Evolutionary conservation across 2,113 vertebrate species (phyloP).

Genomic region (Otis tarda): DNA sequence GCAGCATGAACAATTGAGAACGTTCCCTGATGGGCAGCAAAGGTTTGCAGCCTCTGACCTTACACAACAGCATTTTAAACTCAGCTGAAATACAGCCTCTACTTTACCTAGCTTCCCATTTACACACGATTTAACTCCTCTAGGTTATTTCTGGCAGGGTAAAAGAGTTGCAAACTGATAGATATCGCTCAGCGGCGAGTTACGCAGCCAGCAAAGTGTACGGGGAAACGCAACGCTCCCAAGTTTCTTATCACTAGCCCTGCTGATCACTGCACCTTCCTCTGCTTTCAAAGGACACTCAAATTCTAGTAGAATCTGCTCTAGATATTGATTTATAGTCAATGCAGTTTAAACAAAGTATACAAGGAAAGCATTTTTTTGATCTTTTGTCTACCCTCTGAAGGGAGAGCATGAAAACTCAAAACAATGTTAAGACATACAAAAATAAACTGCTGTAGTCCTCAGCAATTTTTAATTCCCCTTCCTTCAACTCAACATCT

Average conservation of each 20-base stretch:
- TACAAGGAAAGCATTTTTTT: not conserved
- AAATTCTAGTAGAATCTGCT: not conserved
- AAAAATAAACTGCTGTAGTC: slow-evolving; percentile 17
- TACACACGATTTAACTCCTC: not conserved
- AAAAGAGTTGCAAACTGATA: not conserved
- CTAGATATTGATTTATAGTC: slow-evolving; percentile 21
- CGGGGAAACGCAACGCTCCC: not conserved
- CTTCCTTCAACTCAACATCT: slow-evolving; percentile 26
- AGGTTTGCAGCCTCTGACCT: not conserved
- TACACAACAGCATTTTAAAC: not conserved
- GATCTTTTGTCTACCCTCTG: slow-evolving; percentile 3
- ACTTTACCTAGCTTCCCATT: not conserved
- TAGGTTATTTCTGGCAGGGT: not conserved
- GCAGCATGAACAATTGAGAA: not conserved
- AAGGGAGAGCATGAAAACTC: slow-evolving; percentile 21
- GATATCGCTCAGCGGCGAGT: not conserved
- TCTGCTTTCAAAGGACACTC: not conserved
- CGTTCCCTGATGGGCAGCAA: not conserved
- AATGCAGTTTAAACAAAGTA: slow-evolving; percentile 18
- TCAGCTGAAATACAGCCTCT: not conserved
- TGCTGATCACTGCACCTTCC: not conserved
- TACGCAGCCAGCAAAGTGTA: not conserved
- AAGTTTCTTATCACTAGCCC: not conserved
- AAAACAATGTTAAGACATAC: slow-evolving; percentile 1
- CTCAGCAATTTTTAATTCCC: slow-evolving; percentile 43